Conservation (phyloP, 2,888 invertebrate genomes). For the Chrysolina haemoptera region DNA sequence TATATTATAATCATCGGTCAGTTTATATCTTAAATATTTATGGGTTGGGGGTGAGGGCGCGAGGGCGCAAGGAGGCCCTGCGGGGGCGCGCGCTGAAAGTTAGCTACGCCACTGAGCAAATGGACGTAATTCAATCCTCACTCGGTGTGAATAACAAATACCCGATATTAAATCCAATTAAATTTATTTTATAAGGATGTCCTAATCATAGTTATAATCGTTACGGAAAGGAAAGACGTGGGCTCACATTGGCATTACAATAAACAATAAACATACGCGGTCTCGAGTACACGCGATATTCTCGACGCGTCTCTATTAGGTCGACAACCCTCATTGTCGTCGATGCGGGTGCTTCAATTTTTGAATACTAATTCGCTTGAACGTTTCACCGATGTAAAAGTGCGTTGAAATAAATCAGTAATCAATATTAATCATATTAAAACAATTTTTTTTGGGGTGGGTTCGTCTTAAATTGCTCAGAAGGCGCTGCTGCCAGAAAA, state of each 20-base stretch:
- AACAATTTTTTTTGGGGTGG: no score
- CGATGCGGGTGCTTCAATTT: not conserved
- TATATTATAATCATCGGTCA: no score
- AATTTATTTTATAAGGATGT: slow-evolving; percentile 27
- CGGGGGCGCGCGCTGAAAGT: no score
- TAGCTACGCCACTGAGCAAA: no score
- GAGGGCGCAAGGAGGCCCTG: no score
- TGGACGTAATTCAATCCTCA: not conserved
- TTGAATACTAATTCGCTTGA: not conserved
- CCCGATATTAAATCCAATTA: slow-evolving; percentile 16
- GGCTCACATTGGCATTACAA: slow-evolving; percentile 31
- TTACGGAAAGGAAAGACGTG: slow-evolving; percentile 40
- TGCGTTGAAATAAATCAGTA: not conserved
- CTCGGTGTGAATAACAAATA: slow-evolving; percentile 11
- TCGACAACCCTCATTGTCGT: slow-evolving; percentile 19
- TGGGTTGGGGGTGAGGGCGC: no score
- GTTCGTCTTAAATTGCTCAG: no score
- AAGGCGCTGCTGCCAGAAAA: no score
- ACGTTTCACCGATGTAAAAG: not conserved
- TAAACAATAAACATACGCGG: slow-evolving; percentile 12
- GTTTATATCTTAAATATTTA: no score
- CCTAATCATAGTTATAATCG: slow-evolving; percentile 32
- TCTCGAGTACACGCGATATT: slow-evolving; percentile 7
- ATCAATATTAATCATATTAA: no score
- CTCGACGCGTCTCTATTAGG: slow-evolving; percentile 9